phyloP scores from a whole-genome alignment of 2,888 invertebrate species.

The Pyrrhosoma nymphula region DNA sequence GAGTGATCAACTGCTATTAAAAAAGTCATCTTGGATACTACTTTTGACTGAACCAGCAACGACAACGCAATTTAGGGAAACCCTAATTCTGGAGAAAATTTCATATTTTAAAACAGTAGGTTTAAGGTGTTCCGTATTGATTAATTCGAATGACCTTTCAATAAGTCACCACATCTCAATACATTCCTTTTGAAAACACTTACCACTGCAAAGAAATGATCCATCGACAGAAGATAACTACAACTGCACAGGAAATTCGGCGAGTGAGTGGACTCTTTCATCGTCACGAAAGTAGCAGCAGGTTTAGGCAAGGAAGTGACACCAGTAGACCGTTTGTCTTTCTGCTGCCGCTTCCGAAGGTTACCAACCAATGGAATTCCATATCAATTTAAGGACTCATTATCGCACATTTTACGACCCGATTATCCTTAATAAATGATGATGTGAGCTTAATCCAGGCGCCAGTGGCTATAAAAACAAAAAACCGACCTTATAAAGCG shows the following conservation, averaged over 20 bases:
- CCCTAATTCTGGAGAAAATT: no score
- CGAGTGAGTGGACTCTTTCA: neutral
- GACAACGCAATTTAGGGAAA: no score
- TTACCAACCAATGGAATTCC: neutral
- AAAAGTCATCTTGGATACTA: no score
- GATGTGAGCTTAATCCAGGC: slow-evolving; percentile 44
- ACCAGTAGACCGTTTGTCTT: neutral
- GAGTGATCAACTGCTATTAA: no score
- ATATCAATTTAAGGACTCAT: slow-evolving; percentile 58
- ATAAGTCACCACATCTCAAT: neutral
- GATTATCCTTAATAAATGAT: slow-evolving; percentile 54
- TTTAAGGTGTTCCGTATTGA: no score
- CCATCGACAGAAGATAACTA: no score
- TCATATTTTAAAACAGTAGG: no score
- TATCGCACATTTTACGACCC: slow-evolving; percentile 61
- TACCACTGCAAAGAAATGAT: neutral
- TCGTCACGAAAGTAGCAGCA: neutral
- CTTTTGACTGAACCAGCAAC: no score
- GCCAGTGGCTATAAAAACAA: slow-evolving; percentile 43
- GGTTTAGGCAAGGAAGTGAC: neutral
- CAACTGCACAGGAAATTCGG: no score
- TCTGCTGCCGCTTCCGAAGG: neutral
- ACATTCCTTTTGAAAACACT: neutral
- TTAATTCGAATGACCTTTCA: no score
- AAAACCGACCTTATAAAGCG: slow-evolving; percentile 32